phyloP scores from a whole-genome alignment of 2,888 invertebrate species.

The Thalpophila matura region DNA sequence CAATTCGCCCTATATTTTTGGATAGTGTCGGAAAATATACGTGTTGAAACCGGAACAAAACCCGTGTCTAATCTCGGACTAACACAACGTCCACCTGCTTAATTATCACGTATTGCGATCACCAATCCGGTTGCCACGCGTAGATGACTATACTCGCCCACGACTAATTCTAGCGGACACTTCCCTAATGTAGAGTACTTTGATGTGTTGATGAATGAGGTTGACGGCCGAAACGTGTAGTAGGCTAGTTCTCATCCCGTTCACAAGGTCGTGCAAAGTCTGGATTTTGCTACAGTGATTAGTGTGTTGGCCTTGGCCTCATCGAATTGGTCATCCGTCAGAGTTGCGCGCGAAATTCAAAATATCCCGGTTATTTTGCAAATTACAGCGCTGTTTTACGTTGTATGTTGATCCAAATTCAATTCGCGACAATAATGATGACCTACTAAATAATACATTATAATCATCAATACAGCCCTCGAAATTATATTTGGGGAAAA shows the following conservation, averaged over 20 bases:
- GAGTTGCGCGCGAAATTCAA: too few relatives aligned
- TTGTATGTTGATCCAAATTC: too few relatives aligned
- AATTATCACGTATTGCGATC: neutral
- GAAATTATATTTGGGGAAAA: too few relatives aligned
- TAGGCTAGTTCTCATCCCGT: conserved; percentile 11
- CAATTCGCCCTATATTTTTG: too few relatives aligned
- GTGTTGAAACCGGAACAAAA: neutral
- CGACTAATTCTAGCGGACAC: neutral
- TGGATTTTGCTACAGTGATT: conserved; percentile 23
- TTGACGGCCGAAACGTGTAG: conserved; percentile 13
- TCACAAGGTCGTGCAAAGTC: conserved; percentile 42
- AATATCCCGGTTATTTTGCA: too few relatives aligned
- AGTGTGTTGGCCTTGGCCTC: conserved; percentile 16
- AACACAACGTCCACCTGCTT: conserved; percentile 4
- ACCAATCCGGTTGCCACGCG: conserved; percentile 5
- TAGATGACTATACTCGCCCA: conserved; percentile 12
- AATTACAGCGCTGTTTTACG: too few relatives aligned
- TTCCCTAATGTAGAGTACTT: conserved; percentile 24
- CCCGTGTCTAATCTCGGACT: neutral
- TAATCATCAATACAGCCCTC: too few relatives aligned
- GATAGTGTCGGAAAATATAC: neutral
- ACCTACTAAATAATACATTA: too few relatives aligned
- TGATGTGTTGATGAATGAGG: conserved; percentile 21
- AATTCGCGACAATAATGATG: too few relatives aligned
- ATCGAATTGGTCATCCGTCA: too few relatives aligned